phyloP scores from a whole-genome alignment of 2,113 vertebrate genomes.

The Lasiurus cinereus region DNA sequence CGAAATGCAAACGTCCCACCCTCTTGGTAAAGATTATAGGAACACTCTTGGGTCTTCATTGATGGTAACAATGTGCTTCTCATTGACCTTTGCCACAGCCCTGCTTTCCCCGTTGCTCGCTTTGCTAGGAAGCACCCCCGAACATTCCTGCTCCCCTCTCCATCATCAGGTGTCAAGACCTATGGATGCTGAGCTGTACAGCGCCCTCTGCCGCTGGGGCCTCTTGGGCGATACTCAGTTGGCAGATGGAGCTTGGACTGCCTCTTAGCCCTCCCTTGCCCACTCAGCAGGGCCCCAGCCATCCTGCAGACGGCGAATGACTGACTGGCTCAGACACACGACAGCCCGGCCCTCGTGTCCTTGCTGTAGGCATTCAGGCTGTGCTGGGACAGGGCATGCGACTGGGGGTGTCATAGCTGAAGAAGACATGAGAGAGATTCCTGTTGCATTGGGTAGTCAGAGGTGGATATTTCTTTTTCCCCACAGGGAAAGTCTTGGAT shows the following conservation, averaged over 20 bases:
- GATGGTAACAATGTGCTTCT: not conserved
- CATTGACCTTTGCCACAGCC: not conserved
- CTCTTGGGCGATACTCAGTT: fast-evolving
- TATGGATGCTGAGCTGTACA: fast-evolving
- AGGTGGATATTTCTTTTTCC: not conserved
- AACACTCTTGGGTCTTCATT: not conserved
- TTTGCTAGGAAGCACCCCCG: not conserved
- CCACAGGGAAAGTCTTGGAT: not conserved
- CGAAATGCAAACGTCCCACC: not conserved
- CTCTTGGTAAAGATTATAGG: not conserved
- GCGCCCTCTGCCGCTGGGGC: fast-evolving
- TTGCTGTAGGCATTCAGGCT: not conserved
- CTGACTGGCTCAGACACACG: too few relatives aligned
- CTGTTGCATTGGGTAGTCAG: not conserved
- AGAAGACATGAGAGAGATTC: not conserved
- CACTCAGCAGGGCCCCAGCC: fast-evolving
- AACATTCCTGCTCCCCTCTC: not conserved
- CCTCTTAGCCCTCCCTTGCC: not conserved
- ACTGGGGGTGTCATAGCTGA: not conserved
- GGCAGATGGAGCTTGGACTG: not conserved
- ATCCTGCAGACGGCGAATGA: fast-evolving
- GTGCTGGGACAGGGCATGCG: too few relatives aligned
- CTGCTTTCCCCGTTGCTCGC: not conserved
- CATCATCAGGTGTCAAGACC: not conserved
- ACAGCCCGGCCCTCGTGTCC: fast-evolving